Percentiles rank a stretch among this genome's conserved stretches.
phyloP scores from a whole-genome alignment of 1,140 invertebrate species.

The Limonius californicus region DNA sequence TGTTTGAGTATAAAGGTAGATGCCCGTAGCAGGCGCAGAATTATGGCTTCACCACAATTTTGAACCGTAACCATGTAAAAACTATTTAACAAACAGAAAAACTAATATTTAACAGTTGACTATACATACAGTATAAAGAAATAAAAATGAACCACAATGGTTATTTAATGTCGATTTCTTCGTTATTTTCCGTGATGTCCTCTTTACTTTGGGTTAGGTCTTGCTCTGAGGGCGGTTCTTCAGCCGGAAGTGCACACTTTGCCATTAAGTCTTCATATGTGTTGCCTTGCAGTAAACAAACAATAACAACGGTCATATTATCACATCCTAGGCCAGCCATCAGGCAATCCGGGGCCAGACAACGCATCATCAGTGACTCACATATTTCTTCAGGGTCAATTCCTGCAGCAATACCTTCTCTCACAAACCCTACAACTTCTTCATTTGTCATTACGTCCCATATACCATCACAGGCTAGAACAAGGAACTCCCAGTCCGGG shows the following conservation, averaged over 20 bases:
- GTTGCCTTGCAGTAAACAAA: constrained; percentile 70
- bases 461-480: constrained; percentile 97
- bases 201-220: background rate
- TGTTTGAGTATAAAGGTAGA: no score
- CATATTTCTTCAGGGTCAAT: constrained; percentile 93
- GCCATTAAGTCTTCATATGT: constrained; percentile 65
- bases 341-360: constrained; percentile 92
- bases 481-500: constrained; percentile 94
- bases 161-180: background rate
- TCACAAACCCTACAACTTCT: constrained; percentile 91
- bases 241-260: constrained; percentile 28
- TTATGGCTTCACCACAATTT: no score
- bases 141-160: background rate
- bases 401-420: constrained; percentile 70
- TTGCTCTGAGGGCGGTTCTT: no score
- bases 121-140: background rate
- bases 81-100: no score
- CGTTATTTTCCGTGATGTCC: background rate
- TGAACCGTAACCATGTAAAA: no score
- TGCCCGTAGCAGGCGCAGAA: no score
- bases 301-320: constrained; percentile 97
- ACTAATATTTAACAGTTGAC: no score
- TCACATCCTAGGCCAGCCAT: constrained; percentile 97
- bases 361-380: constrained; percentile 90
- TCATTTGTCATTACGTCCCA: constrained; percentile 97